Base-by-base conservation (phyloP, 2,113 vertebrate genomes). In the Cynopterus brachyotis region DNA sequence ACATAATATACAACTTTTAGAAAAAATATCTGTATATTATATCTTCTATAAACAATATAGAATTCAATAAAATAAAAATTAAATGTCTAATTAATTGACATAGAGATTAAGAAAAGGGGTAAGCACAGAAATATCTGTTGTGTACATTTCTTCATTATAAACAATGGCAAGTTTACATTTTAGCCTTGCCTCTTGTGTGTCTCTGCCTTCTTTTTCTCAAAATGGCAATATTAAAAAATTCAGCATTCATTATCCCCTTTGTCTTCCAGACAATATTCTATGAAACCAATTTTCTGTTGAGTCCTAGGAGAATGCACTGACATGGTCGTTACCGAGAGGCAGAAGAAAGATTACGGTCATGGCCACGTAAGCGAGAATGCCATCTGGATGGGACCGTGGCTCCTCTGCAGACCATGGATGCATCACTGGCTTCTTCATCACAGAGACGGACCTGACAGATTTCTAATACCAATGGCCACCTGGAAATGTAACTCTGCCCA, bases 311-410 rank as follows among this genome's bases (percentile, higher is more conserved):
- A 28, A 55, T 10, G 19, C 26, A 19, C 4, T 40, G 35, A 42
- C 30, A 26, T 1, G 32, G 28, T 72, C 59, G 50, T 1, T 8
- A 35, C n/a, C 22, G n/a, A 72, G 19, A 37, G 45, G 60, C 1
- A 5, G 35, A 79, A 85, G 57, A 70, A 84, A 26, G 30, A 57
- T 20, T 4, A 17, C 1, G 7, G 30, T 78, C 40, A 15, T 62
- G 9, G 9, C 3, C 17, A 3, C 13, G 19, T 9, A 50, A n/a
- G 45, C 30, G 10, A 3, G 11, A 35, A 57, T 0, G 3, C 78
- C 96, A 95, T 91, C 92, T 97, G 89, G 64, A 59, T n/a, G 83
- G 37, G 79, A 86, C 37, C n/a, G 8, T 28, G 3, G 28, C 30
- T 72, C 20, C 83, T 87, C 79, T 19, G 53, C 13, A 53, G 50